Evolutionary conservation across 2,888 invertebrate species (phyloP), one percentile per base, ranked within the genome.

Genomic region (Tetramorium bicarinatum): DNA sequence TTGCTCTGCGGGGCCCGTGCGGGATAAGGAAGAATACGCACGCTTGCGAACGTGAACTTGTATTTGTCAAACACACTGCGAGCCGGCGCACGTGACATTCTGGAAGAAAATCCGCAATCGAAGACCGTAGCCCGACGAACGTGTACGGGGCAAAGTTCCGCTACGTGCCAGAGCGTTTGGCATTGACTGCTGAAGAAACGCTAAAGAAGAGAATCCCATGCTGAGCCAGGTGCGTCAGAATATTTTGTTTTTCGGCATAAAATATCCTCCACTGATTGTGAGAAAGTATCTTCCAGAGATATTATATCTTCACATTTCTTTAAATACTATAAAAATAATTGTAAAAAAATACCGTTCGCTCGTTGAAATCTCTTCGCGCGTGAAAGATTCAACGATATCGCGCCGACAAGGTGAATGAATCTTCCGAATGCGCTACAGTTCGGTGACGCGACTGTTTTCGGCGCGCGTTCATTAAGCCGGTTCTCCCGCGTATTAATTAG

Each of bases 71-170:
- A 56, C 47, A 54, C 9, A 15, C 74, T 49, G 47, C 71, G 34
- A 8, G n/a, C 38, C 38, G 18, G 38, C 56, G 44, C 72, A 72
- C 71, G 56, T 79, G 77, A 69, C 56, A 59, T 71, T 71, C 79
- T 34, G 44, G 8, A 79, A 74, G 75, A 59, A 34, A 47, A 25
- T 64, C 38, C n/a, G 75, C 64, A 38, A 59, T 29, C 44, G 41
- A 54, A 29, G 76, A 77, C 71, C 86, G 75, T 29, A 52, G 83
- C 34, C 44, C n/a, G 66, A 69, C 61, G 83, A 76, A 81, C 84
- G 84, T 81, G 80, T 85, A 79, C 82, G 79, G 89, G 89, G 87
- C 88, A 91, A 91, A 91, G 91, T 91, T 91, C 91, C 91, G 92
- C 92, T 91, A 91, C 87, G 88, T 92, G 89, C 86, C 87, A 77